Conservation (phyloP, 2,113 vertebrate genomes). For the Osmerus eperlanus region DNA sequence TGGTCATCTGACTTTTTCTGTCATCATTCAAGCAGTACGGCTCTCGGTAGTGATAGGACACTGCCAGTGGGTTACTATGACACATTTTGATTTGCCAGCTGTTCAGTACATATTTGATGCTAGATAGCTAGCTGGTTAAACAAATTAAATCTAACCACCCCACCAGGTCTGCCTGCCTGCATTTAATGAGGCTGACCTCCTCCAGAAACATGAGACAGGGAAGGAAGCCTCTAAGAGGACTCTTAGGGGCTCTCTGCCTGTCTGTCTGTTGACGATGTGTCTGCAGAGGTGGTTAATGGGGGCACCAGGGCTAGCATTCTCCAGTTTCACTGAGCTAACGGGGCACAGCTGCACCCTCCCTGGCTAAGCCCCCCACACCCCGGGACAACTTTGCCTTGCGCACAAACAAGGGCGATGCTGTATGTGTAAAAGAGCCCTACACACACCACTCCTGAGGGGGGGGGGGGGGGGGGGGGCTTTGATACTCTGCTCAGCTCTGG, state of each 20-base stretch:
- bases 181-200: constrained; percentile 6
- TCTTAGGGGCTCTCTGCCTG: neutral
- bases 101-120: constrained; percentile 2
- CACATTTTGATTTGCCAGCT: constrained; percentile 41
- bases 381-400: constrained; percentile 80
- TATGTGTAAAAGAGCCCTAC: constrained; percentile 67
- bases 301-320: constrained; percentile 70
- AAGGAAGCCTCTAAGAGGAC: constrained; percentile 26
- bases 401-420: constrained; percentile 83
- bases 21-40: constrained; percentile 11
- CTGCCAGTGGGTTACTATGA: neutral
- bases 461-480: constrained; percentile 46
- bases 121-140: constrained; percentile 7
- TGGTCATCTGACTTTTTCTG: constrained; percentile 10
- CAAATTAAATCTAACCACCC: neutral
- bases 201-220: neutral
- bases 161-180: constrained; percentile 1
- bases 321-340: constrained; percentile 73
- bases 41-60: constrained; percentile 22
- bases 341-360: constrained; percentile 83
- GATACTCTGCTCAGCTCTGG: constrained; percentile 36
- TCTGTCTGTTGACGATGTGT: constrained; percentile 52
- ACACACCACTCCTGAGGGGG: constrained; percentile 63
- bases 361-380: constrained; percentile 37
- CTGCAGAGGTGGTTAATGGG: constrained; percentile 51